Evolutionary conservation across 2,888 invertebrate genomes (phyloP).

Genomic region (Epinotia demarniana): DNA sequence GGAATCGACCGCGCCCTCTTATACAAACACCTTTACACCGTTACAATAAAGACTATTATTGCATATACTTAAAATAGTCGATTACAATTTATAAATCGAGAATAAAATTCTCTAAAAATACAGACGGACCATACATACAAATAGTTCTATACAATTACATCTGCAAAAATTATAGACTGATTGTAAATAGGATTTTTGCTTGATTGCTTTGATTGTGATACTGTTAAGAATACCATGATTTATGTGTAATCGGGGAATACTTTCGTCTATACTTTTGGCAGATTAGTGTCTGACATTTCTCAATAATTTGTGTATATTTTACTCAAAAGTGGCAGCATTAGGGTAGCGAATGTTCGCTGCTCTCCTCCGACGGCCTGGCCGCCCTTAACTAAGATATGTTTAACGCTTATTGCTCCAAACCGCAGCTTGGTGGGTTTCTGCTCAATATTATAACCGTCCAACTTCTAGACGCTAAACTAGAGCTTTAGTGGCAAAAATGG

Average conservation of each 20-base stretch:
- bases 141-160: constrained; percentile 25
- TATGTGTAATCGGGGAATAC: background rate
- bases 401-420: constrained; percentile 36
- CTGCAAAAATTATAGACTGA: constrained; percentile 27
- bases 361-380: constrained; percentile 12
- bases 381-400: constrained; percentile 38
- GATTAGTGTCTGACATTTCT: constrained; percentile 23
- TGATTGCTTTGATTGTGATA: constrained; percentile 13
- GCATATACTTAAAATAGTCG: constrained; percentile 27
- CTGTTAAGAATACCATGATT: constrained; percentile 8
- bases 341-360: constrained; percentile 18
- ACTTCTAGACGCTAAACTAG: constrained; percentile 13
- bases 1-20: constrained; percentile 30
- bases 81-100: constrained; percentile 30
- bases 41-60: constrained; percentile 37
- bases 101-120: constrained; percentile 42
- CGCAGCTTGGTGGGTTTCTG: constrained; percentile 32
- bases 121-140: constrained; percentile 27
- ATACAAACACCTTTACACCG: constrained; percentile 30
- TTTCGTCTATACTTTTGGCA: constrained; percentile 32
- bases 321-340: constrained; percentile 39
- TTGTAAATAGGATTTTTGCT: constrained; percentile 18
- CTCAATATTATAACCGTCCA: constrained; percentile 22
- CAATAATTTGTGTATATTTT: constrained; percentile 36
- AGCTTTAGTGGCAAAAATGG: constrained; percentile 16